These are phyloP conservation scores for Vanessa cardui DNA, from an alignment of 2,888 invertebrate genomes.

Conservation along the genomic window DNA sequence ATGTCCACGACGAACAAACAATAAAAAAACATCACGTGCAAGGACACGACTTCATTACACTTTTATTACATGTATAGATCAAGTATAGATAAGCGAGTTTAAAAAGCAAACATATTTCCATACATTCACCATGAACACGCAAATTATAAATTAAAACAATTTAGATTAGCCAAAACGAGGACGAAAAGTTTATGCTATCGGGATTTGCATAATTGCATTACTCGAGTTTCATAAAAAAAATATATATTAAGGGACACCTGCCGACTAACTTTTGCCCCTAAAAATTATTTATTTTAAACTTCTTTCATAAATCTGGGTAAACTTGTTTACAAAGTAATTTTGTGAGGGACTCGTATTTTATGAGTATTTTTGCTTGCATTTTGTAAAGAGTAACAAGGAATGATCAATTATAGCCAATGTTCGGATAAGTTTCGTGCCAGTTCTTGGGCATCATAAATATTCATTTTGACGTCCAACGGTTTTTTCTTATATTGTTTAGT, in stretches of 20 bases:
- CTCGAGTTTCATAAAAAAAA: conserved; percentile 64
- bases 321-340: conserved; percentile 81
- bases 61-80: conserved; percentile 10
- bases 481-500: too few species aligned
- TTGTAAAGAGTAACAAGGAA: conserved; percentile 2
- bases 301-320: conserved; percentile 79
- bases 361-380: conserved; percentile 47
- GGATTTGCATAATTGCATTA: conserved; percentile 78
- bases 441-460: too few species aligned
- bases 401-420: neutral
- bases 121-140: conserved; percentile 3
- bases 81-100: neutral
- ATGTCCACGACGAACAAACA: neutral
- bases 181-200: conserved; percentile 42
- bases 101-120: conserved; percentile 29
- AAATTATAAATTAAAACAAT: conserved; percentile 30
- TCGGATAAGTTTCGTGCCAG: too few species aligned
- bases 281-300: conserved; percentile 79
- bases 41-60: neutral
- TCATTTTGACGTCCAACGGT: too few species aligned
- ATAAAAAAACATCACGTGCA: neutral
- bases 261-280: conserved; percentile 73
- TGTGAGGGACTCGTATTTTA: conserved; percentile 56
- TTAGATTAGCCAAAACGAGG: conserved; percentile 35
- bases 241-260: conserved; percentile 77